Conservation (phyloP, 2,888 invertebrate genomes). For the Polydesmus complanatus region DNA sequence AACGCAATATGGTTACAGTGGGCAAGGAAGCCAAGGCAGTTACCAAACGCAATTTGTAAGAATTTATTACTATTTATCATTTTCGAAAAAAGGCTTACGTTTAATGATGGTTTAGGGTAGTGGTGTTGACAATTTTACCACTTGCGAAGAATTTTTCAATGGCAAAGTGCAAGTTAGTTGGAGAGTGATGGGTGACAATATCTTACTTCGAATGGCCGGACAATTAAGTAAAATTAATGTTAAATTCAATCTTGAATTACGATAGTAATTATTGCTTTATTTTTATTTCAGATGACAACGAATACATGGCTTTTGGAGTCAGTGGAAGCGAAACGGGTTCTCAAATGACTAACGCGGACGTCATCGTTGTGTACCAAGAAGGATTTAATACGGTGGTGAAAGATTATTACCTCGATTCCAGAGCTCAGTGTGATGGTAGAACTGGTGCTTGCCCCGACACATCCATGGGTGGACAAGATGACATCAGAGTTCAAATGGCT, state of each 20-base stretch:
- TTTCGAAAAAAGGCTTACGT: not conserved
- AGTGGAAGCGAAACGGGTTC: slow-evolving; percentile 46
- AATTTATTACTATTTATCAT: no score
- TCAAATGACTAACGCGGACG: slow-evolving; percentile 25
- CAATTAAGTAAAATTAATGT: slow-evolving; percentile 11
- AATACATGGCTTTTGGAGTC: slow-evolving; percentile 77
- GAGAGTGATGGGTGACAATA: slow-evolving; percentile 57
- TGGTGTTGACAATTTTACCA: slow-evolving; percentile 37
- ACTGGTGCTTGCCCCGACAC: slow-evolving; percentile 17
- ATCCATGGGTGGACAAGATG: slow-evolving; percentile 16
- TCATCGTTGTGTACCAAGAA: slow-evolving; percentile 22
- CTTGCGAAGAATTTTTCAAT: slow-evolving; percentile 70
- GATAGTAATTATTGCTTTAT: not conserved
- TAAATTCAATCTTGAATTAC: not conserved
- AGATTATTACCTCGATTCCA: slow-evolving; percentile 70
- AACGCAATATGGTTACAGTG: slow-evolving; percentile 1
- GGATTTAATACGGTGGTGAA: slow-evolving; percentile 48
- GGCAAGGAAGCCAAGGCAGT: slow-evolving; percentile 14
- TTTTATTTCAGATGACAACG: slow-evolving; percentile 43
- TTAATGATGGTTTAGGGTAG: not conserved
- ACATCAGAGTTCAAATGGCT: slow-evolving; percentile 8
- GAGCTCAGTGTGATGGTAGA: slow-evolving; percentile 36
- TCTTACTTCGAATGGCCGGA: slow-evolving; percentile 64
- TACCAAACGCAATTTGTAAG: slow-evolving; percentile 12
- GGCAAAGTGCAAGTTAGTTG: slow-evolving; percentile 74